Percentiles rank a stretch among this genome's conserved stretches.
These are phyloP conservation scores for Chaunax sp. DNA, from an alignment of 2,797 vertebrate genomes.

Conservation along the genomic window DNA sequence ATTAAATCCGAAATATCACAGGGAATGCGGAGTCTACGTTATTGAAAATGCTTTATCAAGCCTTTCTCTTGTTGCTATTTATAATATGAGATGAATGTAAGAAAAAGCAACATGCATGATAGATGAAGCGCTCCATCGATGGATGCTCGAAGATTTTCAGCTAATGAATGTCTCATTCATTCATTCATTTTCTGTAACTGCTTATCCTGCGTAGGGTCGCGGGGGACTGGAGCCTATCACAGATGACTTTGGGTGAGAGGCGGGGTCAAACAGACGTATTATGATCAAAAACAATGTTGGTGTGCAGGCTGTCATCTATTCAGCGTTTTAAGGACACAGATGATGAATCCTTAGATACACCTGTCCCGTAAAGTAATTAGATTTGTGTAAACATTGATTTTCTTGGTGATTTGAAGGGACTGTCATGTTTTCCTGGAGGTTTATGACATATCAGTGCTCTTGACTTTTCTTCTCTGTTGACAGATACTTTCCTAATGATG, in stretches of 20 bases:
- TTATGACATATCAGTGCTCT: constrained; percentile 4
- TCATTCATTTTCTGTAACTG: too few relatives aligned
- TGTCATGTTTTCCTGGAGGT: constrained; percentile 8
- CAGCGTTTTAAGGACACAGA: background rate
- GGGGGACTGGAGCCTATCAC: too few relatives aligned
- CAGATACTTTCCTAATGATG: constrained; percentile 27
- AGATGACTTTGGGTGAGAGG: too few relatives aligned
- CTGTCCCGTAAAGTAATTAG: constrained; percentile 9
- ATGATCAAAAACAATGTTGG: constrained; percentile 9
- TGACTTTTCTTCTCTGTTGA: constrained; percentile 5
- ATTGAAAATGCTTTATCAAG: background rate
- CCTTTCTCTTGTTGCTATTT: constrained; percentile 8
- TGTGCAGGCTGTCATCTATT: constrained; percentile 8
- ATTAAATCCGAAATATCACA: background rate
- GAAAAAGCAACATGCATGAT: constrained; percentile 6
- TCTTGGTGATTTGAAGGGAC: background rate
- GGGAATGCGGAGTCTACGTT: background rate
- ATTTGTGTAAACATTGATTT: background rate
- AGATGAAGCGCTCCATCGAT: background rate
- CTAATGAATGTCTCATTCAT: too few relatives aligned
- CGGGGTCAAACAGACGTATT: constrained; percentile 18
- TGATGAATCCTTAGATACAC: constrained; percentile 9
- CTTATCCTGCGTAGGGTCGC: too few relatives aligned
- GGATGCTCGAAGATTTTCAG: background rate
- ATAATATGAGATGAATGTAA: constrained; percentile 5